Percentiles rank a stretch among this genome's conserved stretches.
phyloP scores from a whole-genome alignment of 2,113 vertebrate genomes.

The Reinhardtius hippoglossoides region DNA sequence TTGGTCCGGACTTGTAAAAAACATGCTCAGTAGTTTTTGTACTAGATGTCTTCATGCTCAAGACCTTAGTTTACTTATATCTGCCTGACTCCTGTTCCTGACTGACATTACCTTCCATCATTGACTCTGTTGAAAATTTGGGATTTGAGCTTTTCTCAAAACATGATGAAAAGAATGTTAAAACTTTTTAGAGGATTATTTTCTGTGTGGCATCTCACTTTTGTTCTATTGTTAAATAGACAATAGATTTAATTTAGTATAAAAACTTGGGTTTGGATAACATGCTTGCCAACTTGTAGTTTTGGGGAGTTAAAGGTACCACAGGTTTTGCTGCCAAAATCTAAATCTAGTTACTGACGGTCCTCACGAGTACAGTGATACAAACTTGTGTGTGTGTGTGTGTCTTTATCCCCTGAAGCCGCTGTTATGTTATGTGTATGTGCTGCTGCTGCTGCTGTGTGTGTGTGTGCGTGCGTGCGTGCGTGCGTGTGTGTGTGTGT shows the following conservation, averaged over 20 bases:
- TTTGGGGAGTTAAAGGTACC: neutral
- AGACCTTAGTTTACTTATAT: neutral
- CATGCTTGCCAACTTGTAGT: neutral
- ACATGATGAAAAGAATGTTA: neutral
- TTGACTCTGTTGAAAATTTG: neutral
- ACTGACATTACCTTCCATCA: neutral
- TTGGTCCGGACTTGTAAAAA: too few species aligned
- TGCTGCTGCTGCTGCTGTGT: slow-evolving; percentile 9
- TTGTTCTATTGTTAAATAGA: neutral
- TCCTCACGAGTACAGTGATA: slow-evolving; percentile 21
- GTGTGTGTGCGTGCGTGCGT: slow-evolving; percentile 38
- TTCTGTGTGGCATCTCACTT: neutral
- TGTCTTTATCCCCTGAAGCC: slow-evolving; percentile 43
- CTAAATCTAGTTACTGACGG: neutral
- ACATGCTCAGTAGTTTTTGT: too few species aligned
- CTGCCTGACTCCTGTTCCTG: neutral
- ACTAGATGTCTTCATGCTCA: neutral
- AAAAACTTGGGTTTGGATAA: neutral
- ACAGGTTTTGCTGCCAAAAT: neutral
- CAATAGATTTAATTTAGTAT: neutral
- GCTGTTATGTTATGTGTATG: slow-evolving; percentile 30
- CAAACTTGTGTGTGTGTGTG: slow-evolving; percentile 33
- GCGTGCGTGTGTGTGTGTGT: slow-evolving; percentile 16
- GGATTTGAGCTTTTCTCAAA: neutral
- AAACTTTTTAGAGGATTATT: too few species aligned